Conservation (phyloP, 2,113 vertebrate genomes). For the Budorcas taxicolor region DNA sequence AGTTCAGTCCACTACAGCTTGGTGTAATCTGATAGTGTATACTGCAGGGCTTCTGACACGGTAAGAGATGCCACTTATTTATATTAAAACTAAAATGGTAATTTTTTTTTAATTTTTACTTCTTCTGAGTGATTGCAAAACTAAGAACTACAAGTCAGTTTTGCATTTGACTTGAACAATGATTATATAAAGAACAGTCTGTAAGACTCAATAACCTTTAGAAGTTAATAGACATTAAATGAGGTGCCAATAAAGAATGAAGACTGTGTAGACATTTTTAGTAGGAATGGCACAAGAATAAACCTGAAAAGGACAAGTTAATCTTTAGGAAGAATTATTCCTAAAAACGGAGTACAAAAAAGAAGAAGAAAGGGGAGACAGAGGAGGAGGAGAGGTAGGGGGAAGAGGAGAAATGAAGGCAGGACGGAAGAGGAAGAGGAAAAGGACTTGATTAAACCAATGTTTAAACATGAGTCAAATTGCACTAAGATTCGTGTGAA, state of each 20-base stretch:
- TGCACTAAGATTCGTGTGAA: not conserved
- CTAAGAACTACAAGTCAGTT: not conserved
- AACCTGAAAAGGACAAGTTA: not conserved
- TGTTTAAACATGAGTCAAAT: not conserved
- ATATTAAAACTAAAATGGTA: constrained; percentile 56
- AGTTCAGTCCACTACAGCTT: constrained; percentile 50
- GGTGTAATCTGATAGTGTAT: constrained; percentile 6
- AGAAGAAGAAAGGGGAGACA: not conserved
- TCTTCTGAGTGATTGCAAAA: constrained; percentile 34
- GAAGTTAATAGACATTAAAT: constrained; percentile 42
- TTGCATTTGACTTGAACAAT: constrained; percentile 31
- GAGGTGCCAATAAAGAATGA: constrained; percentile 3
- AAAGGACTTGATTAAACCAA: not conserved
- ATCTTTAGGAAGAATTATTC: not conserved
- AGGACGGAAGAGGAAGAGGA: not conserved
- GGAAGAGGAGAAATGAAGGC: too few species aligned
- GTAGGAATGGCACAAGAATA: not conserved
- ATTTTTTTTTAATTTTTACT: not conserved
- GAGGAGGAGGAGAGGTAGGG: not conserved
- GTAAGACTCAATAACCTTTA: constrained; percentile 28
- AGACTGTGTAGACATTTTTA: not conserved
- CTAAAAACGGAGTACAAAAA: not conserved
- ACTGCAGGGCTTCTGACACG: not conserved
- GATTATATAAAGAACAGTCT: not conserved
- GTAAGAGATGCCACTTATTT: constrained; percentile 44